Percentiles rank a stretch among this genome's conserved stretches.
phyloP scores from a whole-genome alignment of 2,113 vertebrate genomes.

The Albula goreensis region DNA sequence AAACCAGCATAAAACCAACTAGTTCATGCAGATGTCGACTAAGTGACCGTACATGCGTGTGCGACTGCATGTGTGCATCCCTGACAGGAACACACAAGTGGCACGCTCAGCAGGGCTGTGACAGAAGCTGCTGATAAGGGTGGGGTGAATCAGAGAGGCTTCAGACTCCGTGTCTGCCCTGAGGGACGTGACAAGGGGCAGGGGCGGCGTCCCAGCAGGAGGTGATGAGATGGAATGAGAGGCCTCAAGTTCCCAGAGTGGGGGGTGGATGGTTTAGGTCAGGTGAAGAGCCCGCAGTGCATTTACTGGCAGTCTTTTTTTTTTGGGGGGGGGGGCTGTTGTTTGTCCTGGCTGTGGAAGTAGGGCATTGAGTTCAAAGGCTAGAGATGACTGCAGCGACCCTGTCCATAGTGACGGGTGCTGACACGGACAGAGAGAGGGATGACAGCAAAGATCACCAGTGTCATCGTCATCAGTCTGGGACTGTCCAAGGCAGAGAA shows the following conservation, averaged over 20 bases:
- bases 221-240: not conserved
- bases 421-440: not conserved
- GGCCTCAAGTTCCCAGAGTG: not conserved
- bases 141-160: not conserved
- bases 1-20: too few relatives aligned
- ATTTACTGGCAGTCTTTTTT: not conserved
- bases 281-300: not conserved
- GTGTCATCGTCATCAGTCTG: not conserved
- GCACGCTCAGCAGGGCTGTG: not conserved
- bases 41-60: slow-evolving; percentile 15
- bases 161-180: not conserved
- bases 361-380: not conserved
- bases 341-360: not conserved
- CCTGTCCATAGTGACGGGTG: not conserved
- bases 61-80: not conserved
- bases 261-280: not conserved
- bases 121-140: not conserved
- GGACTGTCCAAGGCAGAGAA: not conserved
- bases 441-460: not conserved
- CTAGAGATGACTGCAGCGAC: not conserved
- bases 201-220: not conserved
- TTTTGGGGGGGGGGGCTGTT: not conserved
- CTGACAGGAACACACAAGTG: not conserved
- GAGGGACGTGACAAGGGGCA: not conserved
- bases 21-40: too few relatives aligned